These are phyloP conservation scores for Antennarius maculatus DNA, from an alignment of 2,797 vertebrate genomes.

Conservation along the genomic window DNA sequence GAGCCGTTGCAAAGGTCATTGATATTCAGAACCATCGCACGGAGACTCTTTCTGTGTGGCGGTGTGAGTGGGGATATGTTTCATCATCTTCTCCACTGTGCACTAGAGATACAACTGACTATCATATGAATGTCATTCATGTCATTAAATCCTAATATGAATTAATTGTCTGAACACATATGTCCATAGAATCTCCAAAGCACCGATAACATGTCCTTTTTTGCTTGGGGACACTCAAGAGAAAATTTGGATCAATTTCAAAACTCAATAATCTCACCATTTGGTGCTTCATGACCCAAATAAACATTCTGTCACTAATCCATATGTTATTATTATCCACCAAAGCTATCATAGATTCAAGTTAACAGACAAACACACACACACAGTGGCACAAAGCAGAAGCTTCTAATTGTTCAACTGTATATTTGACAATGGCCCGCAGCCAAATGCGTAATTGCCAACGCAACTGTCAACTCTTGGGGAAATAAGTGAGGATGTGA, in stretches of 20 bases:
- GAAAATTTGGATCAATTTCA: conserved; percentile 74
- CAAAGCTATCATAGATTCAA: conserved; percentile 47
- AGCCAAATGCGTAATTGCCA: conserved; percentile 51
- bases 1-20: conserved; percentile 65
- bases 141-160: conserved; percentile 45
- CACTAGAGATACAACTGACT: conserved; percentile 63
- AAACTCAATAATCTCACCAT: conserved; percentile 67
- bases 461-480: conserved; percentile 44
- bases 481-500: conserved; percentile 29
- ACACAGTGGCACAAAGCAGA: conserved; percentile 30
- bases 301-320: conserved; percentile 75
- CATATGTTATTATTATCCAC: conserved; percentile 72
- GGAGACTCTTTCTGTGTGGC: conserved; percentile 39
- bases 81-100: conserved; percentile 44
- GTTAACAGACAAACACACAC: conserved; percentile 23
- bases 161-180: conserved; percentile 41
- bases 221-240: conserved; percentile 40
- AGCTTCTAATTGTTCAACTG: conserved; percentile 57
- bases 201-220: conserved; percentile 24
- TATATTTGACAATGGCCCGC: conserved; percentile 61
- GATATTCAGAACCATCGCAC: conserved; percentile 62
- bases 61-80: conserved; percentile 43
- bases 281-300: conserved; percentile 70
- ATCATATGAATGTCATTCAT: conserved; percentile 54
- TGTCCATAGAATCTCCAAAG: conserved; percentile 34